Base-by-base conservation (phyloP, 2,888 invertebrate genomes). In the Spisula solida region DNA sequence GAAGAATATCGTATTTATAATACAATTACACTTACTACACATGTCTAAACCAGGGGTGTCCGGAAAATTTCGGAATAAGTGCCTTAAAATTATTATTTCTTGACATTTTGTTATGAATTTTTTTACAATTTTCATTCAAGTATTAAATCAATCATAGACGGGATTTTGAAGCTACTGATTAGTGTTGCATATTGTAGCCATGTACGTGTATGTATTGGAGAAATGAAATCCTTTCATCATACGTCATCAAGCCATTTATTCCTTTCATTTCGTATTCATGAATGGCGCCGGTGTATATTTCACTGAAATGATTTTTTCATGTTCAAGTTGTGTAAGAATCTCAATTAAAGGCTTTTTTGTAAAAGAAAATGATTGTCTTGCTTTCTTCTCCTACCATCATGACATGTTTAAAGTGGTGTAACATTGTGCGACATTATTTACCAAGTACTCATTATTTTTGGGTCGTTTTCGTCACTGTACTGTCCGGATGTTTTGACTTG, bases 291-390 rank as follows among this genome's bases (percentile, higher is more conserved):
- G 31, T 75, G 75, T 51, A 81, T 60, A 81, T 55, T 56, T 29
- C 5, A 75, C 16, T 81, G 31, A 51, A 48, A 55, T 51, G 16
- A 25, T 70, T 41, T 2, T 41, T 6, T 25, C 66, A 29, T 48
- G 66, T 48, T 25, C 34, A n/a, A 47, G 41, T 20, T 75, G 51
- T 83, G 83, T 83, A 70, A 29, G 83, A 83, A 70, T 83, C 83
- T 83, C 75, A 83, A 83, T 70, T 83, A 83, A 70, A 83, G 48
- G 75, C 83, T 83, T 83, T 83, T 70, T 82, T n/a, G 25, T 48
- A 16, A 80, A 79, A 41, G 16, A 55, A 56, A 56, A 56, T 20
- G 4, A 6, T 16, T n/a, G 4, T 56, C 20, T 56, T 56, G 6
- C n/a, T n/a, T 56, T 18, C 18, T 5, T 79, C 6, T 79, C 18